phyloP scores from a whole-genome alignment of 2,797 vertebrate species.

The Xiphorhynchus erythropygius region DNA sequence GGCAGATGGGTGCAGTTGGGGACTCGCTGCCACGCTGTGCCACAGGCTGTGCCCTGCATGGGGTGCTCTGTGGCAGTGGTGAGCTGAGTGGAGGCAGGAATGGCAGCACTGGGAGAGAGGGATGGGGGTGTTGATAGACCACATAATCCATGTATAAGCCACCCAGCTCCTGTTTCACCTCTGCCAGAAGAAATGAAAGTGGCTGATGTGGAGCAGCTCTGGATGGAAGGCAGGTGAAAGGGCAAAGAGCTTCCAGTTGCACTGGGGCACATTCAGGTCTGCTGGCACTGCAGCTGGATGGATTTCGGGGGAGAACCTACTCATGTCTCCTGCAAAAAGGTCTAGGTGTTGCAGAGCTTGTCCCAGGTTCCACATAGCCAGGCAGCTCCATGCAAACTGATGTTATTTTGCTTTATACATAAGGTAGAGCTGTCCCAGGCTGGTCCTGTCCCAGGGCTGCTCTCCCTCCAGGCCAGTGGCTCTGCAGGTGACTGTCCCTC shows the following conservation, averaged over 20 bases:
- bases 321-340: background rate
- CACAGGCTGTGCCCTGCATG: background rate
- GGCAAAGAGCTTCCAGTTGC: background rate
- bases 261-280: background rate
- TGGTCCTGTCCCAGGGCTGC: too few species aligned
- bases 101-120: background rate
- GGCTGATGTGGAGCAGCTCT: rapidly evolving
- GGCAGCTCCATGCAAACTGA: rapidly evolving
- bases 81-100: background rate
- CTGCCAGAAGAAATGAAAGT: rapidly evolving
- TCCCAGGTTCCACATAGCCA: background rate
- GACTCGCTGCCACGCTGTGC: rapidly evolving
- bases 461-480: background rate
- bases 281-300: background rate
- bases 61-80: rapidly evolving
- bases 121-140: background rate
- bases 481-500: background rate
- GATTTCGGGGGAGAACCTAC: rapidly evolving
- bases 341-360: rapidly evolving
- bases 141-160: rapidly evolving
- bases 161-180: rapidly evolving
- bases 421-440: background rate
- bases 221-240: background rate
- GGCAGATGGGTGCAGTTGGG: background rate
- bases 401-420: background rate